Evolutionary conservation across 2,888 invertebrate species (phyloP), one percentile per base, ranked within the genome.

Genomic region (Hartigia nigra): DNA sequence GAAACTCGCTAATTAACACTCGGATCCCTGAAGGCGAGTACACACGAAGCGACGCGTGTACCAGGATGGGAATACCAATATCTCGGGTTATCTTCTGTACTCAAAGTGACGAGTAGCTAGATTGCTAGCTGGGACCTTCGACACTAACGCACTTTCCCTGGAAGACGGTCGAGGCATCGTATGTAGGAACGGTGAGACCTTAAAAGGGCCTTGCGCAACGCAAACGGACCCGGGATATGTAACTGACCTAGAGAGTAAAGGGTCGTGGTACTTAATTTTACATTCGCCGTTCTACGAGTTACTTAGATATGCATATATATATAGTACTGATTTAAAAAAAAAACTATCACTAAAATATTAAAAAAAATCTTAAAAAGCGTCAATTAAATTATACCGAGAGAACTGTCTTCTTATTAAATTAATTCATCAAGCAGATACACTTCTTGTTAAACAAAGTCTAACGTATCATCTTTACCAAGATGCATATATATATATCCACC

Each of bases 171-270:
- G 55, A 55, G 9, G 23, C 23, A 23, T 23, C 55, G 23, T 55
- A 23, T 14, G 23, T 55, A 55, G 1, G 9, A 1, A 55, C 55
- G 35, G 4, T 9, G 35, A 9, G 23, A 23, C 55, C 55, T 55
- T 55, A 55, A 55, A 55, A 55, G 55, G 55, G 55, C 23, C 55
- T 72, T 72, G 72, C 72, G 72, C 72, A 72, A 72, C 34, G 3
- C 31, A 72, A 72, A 31, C 12, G 31, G 31, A 32, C 31, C 31
- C 72, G 72, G 72, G 34, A 72, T 14, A 9, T 31, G 34, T 32
- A 72, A 31, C 72, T 72, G 72, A 72, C 72, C 72, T 34, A 72
- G 72, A 72, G 72, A 31, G 72, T 34, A 72, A 72, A 72, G 72
- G 31, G 72, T 72, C 55, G 55, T 9, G 55, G 55, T 55, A 55